A percentile compares a stretch with the other conserved stretches of the same genome.
These are phyloP conservation scores for Vulpes lagopus DNA, from an alignment of 2,113 vertebrate genomes.

Conservation along the genomic window DNA sequence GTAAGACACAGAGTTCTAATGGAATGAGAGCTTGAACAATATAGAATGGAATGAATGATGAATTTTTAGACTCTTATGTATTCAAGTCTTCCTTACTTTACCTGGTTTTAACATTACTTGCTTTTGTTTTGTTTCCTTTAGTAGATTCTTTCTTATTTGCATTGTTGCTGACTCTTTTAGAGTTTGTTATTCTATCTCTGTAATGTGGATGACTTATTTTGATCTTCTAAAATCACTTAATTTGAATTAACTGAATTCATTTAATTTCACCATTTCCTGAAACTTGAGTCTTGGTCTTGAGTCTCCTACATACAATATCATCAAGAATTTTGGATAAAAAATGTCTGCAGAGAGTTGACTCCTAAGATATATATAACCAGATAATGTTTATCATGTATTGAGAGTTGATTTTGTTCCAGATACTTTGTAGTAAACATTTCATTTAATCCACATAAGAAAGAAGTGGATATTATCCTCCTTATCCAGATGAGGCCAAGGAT, in stretches of 20 bases:
- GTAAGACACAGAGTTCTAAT: not conserved
- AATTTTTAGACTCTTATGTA: not conserved
- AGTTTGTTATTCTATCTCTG: not conserved
- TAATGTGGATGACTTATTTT: not conserved
- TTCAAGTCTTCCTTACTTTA: not conserved
- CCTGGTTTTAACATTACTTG: not conserved
- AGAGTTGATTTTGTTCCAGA: not conserved
- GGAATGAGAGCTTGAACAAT: not conserved
- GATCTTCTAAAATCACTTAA: not conserved
- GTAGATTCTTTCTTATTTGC: not conserved
- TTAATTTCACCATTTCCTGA: not conserved
- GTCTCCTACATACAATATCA: not conserved
- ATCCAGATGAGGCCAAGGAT: not conserved
- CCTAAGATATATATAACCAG: not conserved
- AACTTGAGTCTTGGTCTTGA: not conserved
- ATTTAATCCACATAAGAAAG: not conserved
- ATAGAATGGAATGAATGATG: too few species aligned
- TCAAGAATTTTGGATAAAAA: not conserved
- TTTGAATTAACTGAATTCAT: not conserved
- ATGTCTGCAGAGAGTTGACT: not conserved
- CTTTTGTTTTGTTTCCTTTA: not conserved
- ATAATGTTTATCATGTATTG: not conserved
- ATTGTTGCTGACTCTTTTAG: not conserved
- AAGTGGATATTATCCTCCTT: not conserved
- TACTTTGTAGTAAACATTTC: not conserved